Evolutionary conservation across 2,888 invertebrate species (phyloP), one percentile per base, ranked within the genome.

Genomic region (Hypena proboscidalis): DNA sequence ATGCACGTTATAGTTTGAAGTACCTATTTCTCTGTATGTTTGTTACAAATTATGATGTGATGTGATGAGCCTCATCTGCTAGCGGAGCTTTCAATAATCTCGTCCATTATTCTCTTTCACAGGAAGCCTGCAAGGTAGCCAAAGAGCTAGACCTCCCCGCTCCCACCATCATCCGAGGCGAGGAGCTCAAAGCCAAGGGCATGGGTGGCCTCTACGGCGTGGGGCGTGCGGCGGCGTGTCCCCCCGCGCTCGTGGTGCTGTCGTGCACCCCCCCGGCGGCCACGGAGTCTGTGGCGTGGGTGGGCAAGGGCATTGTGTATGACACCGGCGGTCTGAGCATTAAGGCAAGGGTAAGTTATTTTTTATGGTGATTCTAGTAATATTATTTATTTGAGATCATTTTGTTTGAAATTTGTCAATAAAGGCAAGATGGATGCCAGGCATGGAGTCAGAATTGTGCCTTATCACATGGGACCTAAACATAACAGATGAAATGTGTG

Each of bases 271-370:
- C 94, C 1, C 83, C 88, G 2, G 93, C 92, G 0, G 94, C 95
- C 4, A 41, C 69, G 0, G 75, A 92, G 56, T 94, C 93, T 1
- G 93, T 97, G 45, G 97, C 97, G 1, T 95, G 97, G 94, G 97
- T 98, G 26, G 98, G 98, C 34, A 98, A 98, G 85, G 98, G 98
- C 34, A 97, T 98, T 76, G 97, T 98, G 3, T 98, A 96, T 76
- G 98, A 98, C 75, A 98, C 97, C 55, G 98, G 98, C 71, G 98
- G 98, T 14, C 94, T 98, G 48, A 96, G 97, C 83, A 95, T 98
- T 70, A 98, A 98, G 88, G 94, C 95, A 22, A 96, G 97, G 92
- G 95, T 95, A 80, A 76, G 80, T 50, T 3, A 1, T 9, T 21
- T 11, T 1, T 3, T 14, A 20, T 32, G 11, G 25, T 25, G 6